Evolutionary conservation across 2,113 vertebrate genomes (phyloP), one percentile per base, ranked within the genome.

Genomic region (Ictidomys tridecemlineatus): DNA sequence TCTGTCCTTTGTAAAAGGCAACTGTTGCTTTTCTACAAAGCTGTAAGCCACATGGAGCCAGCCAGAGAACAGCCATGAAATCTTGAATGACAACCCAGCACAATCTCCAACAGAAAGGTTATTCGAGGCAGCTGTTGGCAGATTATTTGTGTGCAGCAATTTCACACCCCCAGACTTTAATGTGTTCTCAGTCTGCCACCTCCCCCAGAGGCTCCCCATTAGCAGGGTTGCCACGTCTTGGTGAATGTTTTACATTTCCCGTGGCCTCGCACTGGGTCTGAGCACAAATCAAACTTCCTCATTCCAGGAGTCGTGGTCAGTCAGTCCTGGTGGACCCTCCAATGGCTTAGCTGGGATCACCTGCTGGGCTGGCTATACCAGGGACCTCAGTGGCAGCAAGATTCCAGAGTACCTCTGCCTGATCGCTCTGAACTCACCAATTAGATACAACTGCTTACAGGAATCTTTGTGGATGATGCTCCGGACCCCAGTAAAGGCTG

Each of bases 11-110:
- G 39, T 93, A 84, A 96, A 95, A 72, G 30, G 28, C 1, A 0
- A 53, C 9, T 45, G 24, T 9, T 11, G 26, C 70, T 10, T 89
- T 82, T 93, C 65, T 84, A 58, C 53, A 91, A 37, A 95, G 87
- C 83, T 73, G 18, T 78, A 87, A 88, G 72, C 83, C 39, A 51
- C 72, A 53, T 84, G 85, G 88, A 84, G 58, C 87, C 58, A 90
- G 94, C 91, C 80, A 84, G 65, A 84, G 84, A 93, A 77, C 5
- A 26, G 79, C 87, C 94, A 84, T 96, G 85, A 96, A 97, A 95
- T 42, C 89, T 34, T 18, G 12, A 48, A 37, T 88, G 72, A 85
- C 16, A 85, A 87, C 92, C 86, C 67, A 5, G 92, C 91, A 83
- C 5, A 51, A 69, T 89, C 92, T 79, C 56, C 90, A 69, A 78